Evolutionary conservation across 2,113 vertebrate genomes (phyloP).

Genomic region (Zingel zingel): DNA sequence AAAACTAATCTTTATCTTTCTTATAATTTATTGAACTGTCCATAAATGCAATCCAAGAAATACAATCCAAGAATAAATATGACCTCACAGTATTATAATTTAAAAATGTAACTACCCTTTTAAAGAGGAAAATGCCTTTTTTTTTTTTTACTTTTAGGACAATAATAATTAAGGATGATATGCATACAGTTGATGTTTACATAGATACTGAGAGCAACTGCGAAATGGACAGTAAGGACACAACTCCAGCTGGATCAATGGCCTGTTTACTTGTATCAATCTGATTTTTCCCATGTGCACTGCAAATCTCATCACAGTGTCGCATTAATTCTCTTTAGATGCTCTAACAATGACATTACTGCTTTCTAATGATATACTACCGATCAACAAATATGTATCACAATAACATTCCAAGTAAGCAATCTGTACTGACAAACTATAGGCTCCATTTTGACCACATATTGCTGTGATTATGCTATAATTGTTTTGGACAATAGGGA

Average conservation of each 20-base stretch:
- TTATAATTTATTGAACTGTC: slow-evolving; percentile 59
- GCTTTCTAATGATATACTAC: slow-evolving; percentile 27
- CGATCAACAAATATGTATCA: slow-evolving; percentile 25
- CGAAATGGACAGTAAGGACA: slow-evolving; percentile 44
- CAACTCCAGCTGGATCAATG: slow-evolving; percentile 41
- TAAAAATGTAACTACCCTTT: neutral
- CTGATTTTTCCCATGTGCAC: slow-evolving; percentile 23
- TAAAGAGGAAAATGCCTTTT: slow-evolving; percentile 27
- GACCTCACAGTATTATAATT: slow-evolving; percentile 44
- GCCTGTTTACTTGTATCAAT: slow-evolving; percentile 42
- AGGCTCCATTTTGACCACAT: neutral
- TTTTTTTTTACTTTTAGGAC: slow-evolving; percentile 32
- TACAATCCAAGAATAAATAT: slow-evolving; percentile 21
- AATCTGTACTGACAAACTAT: neutral
- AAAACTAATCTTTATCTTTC: slow-evolving; percentile 58
- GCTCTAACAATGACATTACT: slow-evolving; percentile 30
- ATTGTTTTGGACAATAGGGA: slow-evolving; percentile 17
- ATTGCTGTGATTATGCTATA: slow-evolving; percentile 28
- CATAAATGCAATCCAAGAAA: slow-evolving; percentile 43
- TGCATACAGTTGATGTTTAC: slow-evolving; percentile 65
- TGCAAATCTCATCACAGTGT: slow-evolving; percentile 11
- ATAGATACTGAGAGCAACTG: slow-evolving; percentile 40
- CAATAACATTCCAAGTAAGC: slow-evolving; percentile 13
- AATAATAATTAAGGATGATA: slow-evolving; percentile 26
- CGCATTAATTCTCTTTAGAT: slow-evolving; percentile 15